Evolutionary conservation across 2,113 vertebrate genomes (phyloP).

Genomic region (Chiloscyllium plagiosum): DNA sequence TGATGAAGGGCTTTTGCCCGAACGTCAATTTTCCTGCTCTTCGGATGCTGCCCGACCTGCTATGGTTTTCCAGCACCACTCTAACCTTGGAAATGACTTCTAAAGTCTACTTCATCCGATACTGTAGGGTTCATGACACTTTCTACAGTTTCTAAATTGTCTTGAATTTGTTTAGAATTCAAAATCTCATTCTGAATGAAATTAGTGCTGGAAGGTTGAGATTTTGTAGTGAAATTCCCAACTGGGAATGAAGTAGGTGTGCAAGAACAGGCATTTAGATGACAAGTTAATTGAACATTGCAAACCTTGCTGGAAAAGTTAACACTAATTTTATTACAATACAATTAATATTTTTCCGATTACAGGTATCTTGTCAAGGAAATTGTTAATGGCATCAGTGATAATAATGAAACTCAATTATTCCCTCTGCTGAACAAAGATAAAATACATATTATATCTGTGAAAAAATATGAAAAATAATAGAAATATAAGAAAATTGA

Average conservation of each 20-base stretch:
- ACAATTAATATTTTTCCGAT: neutral
- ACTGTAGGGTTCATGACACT: neutral
- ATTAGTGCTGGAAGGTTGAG: neutral
- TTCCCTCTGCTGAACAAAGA: neutral
- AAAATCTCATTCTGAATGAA: neutral
- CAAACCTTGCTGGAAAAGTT: neutral
- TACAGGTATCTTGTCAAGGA: neutral
- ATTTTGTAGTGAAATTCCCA: neutral
- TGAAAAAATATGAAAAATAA: neutral
- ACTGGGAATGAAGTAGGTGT: neutral
- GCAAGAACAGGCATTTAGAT: neutral
- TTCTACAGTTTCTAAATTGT: neutral
- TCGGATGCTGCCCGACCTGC: too few relatives aligned
- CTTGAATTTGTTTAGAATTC: neutral
- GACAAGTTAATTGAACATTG: neutral
- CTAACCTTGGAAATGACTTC: neutral
- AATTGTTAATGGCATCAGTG: neutral
- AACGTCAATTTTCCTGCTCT: too few relatives aligned
- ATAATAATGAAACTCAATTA: neutral
- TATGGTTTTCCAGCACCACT: too few relatives aligned
- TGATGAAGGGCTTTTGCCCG: too few relatives aligned
- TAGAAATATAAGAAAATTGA: neutral
- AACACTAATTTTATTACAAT: constrained; percentile 6
- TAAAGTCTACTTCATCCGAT: neutral
- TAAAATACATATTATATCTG: neutral